Base-by-base conservation (phyloP, 2,113 vertebrate genomes). In the Ranitomeya imitator region DNA sequence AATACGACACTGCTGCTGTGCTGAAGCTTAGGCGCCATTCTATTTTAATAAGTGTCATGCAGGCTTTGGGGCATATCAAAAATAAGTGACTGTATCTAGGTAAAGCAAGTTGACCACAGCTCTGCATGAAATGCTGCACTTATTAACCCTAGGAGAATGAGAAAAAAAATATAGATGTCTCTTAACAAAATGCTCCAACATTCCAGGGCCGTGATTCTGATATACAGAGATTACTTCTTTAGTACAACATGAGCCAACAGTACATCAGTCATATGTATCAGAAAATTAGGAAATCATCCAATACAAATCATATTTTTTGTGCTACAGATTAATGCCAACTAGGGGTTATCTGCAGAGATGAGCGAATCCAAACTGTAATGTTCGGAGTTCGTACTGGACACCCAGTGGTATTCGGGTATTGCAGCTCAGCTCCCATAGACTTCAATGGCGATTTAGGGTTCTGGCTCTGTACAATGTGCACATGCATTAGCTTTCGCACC, bases 11-110 rank as follows among this genome's bases (percentile, higher is more conserved):
- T 26, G 73, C 51, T 78, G 37, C 81, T 79, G 65, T 78, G 45
- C 73, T 79, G 60, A 37, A 63, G 71, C 81, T 37, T 21, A 77
- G 87, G 82, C 87, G 87, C 87, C 87, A 79, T 89, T 89, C 87
- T 89, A 89, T 89, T 89, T 89, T 89, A 85, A 89, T 89, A 89
- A 78, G 73, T 89, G 87, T 79, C 81, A 89, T 79, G 81, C 73
- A 84, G 65, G 81, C 87, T 89, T 74, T 85, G 87, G 26, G 82
- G 81, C 87, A 89, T 89, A 85, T 89, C 87, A 89, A 71, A 89
- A 89, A 89, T 84, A 89, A 79, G 74, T 89, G 73, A 52, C 82
- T 85, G 87, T 89, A 89, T 89, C 87, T 85, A 89, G 82, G 87
- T 85, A 79, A 88, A 88, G 83, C 55, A 54, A 81, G 23, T 55